Percentiles rank a stretch among this genome's conserved stretches.
phyloP scores from a whole-genome alignment of 2,113 vertebrate species.

The Microtus richardsoni region DNA sequence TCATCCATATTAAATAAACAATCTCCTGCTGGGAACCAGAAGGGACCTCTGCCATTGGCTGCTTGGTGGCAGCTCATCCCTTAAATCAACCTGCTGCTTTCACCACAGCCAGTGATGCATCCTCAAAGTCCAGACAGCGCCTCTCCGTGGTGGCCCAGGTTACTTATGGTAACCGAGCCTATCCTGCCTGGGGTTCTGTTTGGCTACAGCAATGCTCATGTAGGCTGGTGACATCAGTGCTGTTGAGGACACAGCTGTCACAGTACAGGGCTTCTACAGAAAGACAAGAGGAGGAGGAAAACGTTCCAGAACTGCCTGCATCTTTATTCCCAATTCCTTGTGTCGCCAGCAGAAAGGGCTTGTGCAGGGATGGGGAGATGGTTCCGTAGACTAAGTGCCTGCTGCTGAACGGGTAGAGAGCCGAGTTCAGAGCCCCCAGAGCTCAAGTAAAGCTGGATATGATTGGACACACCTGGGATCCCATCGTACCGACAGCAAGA shows the following conservation, averaged over 20 bases:
- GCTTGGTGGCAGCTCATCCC: not conserved
- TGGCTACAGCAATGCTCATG: not conserved
- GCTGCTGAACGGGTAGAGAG: too few species aligned
- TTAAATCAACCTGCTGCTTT: not conserved
- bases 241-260: not conserved
- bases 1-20: not conserved
- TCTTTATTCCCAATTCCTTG: not conserved
- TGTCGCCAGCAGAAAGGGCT: not conserved
- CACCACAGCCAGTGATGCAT: not conserved
- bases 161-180: too few species aligned
- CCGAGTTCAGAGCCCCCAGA: not conserved
- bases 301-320: not conserved
- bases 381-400: not conserved
- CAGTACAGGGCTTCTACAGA: not conserved
- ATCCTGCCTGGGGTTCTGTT: too few species aligned
- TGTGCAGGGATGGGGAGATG: not conserved
- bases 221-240: not conserved
- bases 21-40: not conserved
- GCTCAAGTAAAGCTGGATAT: not conserved
- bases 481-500: not conserved
- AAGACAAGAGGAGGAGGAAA: not conserved
- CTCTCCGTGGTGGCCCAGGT: not conserved
- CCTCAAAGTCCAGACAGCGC: not conserved
- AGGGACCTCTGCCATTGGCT: not conserved
- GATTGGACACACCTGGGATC: not conserved